A percentile compares a stretch with the other conserved stretches of the same genome.
phyloP scores from a whole-genome alignment of 92 coral and sea anemone species.

The Epizoanthus fatuus region DNA sequence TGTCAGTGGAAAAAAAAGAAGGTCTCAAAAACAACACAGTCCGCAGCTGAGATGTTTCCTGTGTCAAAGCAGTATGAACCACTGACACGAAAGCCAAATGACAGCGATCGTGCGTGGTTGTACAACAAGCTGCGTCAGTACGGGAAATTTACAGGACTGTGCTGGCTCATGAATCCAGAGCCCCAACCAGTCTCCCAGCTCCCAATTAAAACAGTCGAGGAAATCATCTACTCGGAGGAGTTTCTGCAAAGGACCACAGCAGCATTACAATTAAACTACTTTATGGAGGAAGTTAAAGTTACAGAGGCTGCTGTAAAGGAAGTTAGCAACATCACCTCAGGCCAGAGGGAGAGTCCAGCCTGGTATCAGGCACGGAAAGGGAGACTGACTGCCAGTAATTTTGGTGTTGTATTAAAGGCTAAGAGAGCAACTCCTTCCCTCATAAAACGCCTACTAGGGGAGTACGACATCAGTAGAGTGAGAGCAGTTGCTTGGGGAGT shows the following conservation, averaged over 20 bases:
- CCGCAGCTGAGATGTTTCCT: conserved; percentile 50
- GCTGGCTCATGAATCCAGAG: conserved; percentile 37
- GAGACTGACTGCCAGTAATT: conserved; percentile 39
- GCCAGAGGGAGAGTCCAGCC: conserved; percentile 46
- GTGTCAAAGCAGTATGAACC: conserved; percentile 23
- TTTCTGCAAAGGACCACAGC: not conserved
- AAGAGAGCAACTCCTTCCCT: conserved; percentile 47
- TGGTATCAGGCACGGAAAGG: conserved; percentile 43
- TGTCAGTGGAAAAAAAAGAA: conserved; percentile 57
- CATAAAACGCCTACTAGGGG: conserved; percentile 42
- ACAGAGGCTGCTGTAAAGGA: not conserved
- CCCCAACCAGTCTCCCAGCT: conserved; percentile 33
- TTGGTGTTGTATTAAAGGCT: conserved; percentile 35
- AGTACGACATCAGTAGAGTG: conserved; percentile 24
- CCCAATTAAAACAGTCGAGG: conserved; percentile 23
- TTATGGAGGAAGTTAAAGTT: conserved; percentile 9
- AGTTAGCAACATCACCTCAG: conserved; percentile 23
- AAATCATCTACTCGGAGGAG: conserved; percentile 12
- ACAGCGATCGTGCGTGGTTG: conserved; percentile 16
- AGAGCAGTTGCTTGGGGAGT: conserved; percentile 36
- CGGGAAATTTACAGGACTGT: conserved; percentile 37
- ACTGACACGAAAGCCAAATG: conserved; percentile 16
- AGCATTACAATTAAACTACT: not conserved
- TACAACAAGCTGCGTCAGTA: conserved; percentile 23
- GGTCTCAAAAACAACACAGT: conserved; percentile 27